Conservation (phyloP, 2,888 invertebrate genomes). For the Polymixis lichenea region DNA sequence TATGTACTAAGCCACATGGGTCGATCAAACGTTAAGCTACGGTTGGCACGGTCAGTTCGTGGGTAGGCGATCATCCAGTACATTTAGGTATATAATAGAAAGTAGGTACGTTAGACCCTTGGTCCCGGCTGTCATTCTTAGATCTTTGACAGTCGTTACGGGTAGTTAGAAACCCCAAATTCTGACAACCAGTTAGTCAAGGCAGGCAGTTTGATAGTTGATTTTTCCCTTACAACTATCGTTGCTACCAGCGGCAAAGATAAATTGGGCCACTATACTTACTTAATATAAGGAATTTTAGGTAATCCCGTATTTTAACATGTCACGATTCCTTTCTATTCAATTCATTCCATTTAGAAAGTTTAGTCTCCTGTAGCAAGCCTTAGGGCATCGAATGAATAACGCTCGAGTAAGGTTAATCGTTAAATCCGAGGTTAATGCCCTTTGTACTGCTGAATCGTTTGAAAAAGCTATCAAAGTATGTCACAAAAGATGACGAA, state of each 20-base stretch:
- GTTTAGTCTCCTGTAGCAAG: not conserved
- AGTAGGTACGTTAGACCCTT: too few relatives aligned
- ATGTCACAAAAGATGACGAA: not conserved
- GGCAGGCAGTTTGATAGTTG: too few relatives aligned
- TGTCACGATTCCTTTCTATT: not conserved
- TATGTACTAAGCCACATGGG: too few relatives aligned
- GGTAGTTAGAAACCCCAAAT: not conserved
- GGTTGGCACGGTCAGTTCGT: not conserved
- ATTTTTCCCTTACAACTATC: too few relatives aligned
- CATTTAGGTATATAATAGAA: too few relatives aligned
- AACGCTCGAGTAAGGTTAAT: not conserved
- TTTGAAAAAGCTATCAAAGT: not conserved
- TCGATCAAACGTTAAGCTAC: not conserved
- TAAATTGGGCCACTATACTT: too few relatives aligned
- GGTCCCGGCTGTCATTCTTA: not conserved
- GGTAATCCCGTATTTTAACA: constrained; percentile 1
- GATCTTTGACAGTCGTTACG: not conserved
- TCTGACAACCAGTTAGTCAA: not conserved
- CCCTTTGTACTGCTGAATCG: not conserved
- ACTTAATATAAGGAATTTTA: too few relatives aligned
- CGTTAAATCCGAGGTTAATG: constrained; percentile 14
- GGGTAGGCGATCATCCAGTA: not conserved
- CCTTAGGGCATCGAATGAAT: not conserved
- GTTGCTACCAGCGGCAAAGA: too few relatives aligned
- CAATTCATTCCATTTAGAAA: not conserved